phyloP scores from a whole-genome alignment of 2,797 vertebrate species.

The Danio aesculapii region DNA sequence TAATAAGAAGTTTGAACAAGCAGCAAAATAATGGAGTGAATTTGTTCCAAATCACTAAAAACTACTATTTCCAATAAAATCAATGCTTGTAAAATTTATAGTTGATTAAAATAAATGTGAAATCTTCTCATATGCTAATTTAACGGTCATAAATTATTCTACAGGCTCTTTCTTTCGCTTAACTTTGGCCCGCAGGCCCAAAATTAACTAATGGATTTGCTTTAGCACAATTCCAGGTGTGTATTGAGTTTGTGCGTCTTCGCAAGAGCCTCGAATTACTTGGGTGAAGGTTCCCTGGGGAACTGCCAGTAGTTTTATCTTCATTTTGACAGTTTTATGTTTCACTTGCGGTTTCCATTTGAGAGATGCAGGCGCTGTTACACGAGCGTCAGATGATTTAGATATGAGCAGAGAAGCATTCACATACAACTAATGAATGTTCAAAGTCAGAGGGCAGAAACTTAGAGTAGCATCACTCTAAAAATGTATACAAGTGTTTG shows the following conservation, averaged over 20 bases:
- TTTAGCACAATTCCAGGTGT: neutral
- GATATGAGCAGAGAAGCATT: conserved; percentile 9
- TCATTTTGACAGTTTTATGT: conserved; percentile 62
- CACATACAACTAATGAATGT: conserved; percentile 8
- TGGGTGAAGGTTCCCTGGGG: conserved; percentile 42
- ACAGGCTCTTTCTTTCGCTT: neutral
- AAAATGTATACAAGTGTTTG: no score
- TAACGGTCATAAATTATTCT: neutral
- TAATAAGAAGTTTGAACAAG: no score
- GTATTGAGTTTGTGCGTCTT: conserved; percentile 11
- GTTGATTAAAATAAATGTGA: no score
- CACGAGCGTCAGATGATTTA: conserved; percentile 40
- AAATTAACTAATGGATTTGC: conserved; percentile 23
- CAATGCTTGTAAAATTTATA: no score
- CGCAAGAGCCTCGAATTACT: conserved; percentile 61
- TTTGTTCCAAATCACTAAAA: no score
- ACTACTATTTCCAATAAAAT: no score
- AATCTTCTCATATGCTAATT: no score
- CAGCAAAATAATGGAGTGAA: no score
- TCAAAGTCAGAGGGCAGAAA: neutral
- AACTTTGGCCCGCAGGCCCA: neutral
- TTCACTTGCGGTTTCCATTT: conserved; percentile 63
- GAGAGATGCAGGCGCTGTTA: conserved; percentile 39
- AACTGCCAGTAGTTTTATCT: conserved; percentile 50
- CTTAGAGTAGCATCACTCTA: neutral